phyloP scores from a whole-genome alignment of 2,113 vertebrate genomes.

The Notiomystis cincta region DNA sequence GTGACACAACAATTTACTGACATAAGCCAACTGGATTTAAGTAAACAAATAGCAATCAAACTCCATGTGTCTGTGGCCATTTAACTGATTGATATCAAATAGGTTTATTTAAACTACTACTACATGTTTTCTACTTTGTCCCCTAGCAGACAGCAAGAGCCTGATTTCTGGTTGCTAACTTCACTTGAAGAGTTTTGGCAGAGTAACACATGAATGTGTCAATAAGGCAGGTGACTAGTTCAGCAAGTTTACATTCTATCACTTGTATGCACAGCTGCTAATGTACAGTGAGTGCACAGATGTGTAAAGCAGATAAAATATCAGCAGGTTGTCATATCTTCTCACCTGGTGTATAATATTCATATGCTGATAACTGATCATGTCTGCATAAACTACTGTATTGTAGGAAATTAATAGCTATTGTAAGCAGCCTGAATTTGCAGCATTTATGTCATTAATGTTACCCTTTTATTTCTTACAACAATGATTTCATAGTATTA shows the following conservation, averaged over 20 bases:
- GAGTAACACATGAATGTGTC: not conserved
- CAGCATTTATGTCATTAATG: not conserved
- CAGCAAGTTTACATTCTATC: slow-evolving; percentile 28
- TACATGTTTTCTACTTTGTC: not conserved
- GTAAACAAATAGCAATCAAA: slow-evolving; percentile 2
- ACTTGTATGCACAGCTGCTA: slow-evolving; percentile 43
- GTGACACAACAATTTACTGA: not conserved
- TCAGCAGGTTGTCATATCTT: not conserved
- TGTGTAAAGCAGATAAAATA: slow-evolving; percentile 33
- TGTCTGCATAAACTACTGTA: not conserved
- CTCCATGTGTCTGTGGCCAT: not conserved
- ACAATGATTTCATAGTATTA: not conserved
- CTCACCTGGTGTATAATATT: not conserved
- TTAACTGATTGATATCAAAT: slow-evolving; percentile 2
- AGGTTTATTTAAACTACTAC: not conserved
- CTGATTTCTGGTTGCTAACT: slow-evolving; percentile 15
- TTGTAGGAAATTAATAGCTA: not conserved
- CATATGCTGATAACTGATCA: not conserved
- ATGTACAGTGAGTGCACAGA: not conserved
- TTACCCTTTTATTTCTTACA: not conserved
- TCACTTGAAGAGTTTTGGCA: not conserved
- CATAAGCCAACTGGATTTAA: not conserved
- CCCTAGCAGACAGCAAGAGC: not conserved
- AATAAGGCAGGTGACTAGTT: not conserved
- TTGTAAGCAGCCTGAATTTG: not conserved